Evolutionary conservation across 2,113 vertebrate genomes (phyloP), one percentile per base, ranked within the genome.

Genomic region (Ammospiza nelsoni): DNA sequence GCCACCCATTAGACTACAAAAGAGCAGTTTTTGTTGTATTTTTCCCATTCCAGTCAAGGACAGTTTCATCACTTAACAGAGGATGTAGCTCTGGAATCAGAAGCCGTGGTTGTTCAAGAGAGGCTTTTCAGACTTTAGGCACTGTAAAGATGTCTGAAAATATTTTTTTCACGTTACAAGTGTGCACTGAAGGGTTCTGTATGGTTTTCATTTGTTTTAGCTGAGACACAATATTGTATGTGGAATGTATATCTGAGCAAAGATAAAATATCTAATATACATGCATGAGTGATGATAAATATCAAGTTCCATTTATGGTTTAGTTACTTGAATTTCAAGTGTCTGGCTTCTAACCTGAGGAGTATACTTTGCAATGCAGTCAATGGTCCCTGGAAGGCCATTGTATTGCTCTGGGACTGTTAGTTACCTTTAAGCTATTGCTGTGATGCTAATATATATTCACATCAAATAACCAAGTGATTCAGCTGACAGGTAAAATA

Each of bases 351-450:
- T 86, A 72, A 63, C 65, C 62, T 75, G 75, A 87, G 58, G 79
- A 84, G 81, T 78, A 67, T 58, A 81, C 35, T 96, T 94, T n/a
- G 61, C 73, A 90, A 49, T 65, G 73, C 85, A 94, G 15, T 90
- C 90, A 90, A 7, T 88, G 71, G 68, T 93, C 90, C 80, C 83
- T 92, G 52, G 46, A 49, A 95, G 73, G 75, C 58, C 92, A 78
- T 33, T 90, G 90, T 79, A 90, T 93, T 93, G 43, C 83, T 39
- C 1, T 76, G 63, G 62, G 84, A 89, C 83, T 94, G 24, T 86
- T 94, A 81, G 83, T 92, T 95, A 95, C 72, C 68, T 89, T 93
- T 93, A 71, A 90, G 86, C 68, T 95, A 33, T 71, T 84, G 61
- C 65, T 92, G 39, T 71, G 89, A 37, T 89, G 76, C 76, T 91